Evolutionary conservation across 2,797 vertebrate species (phyloP).

Genomic region (Enteromius mattozi): DNA sequence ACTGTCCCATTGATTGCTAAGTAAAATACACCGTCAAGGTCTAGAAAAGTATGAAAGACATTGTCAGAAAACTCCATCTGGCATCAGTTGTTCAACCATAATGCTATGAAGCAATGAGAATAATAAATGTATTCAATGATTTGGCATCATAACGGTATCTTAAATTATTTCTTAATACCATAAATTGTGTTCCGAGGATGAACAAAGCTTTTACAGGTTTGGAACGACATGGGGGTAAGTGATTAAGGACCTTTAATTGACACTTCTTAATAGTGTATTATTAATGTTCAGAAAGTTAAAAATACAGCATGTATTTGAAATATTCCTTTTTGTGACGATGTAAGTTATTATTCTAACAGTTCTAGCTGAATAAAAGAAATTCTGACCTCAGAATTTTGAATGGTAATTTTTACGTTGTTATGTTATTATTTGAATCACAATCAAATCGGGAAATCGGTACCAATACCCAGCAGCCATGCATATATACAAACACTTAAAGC

Average conservation of each 20-base stretch:
- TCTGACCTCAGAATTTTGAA: not conserved
- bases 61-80: too few species aligned
- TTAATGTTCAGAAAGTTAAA: not conserved
- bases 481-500: constrained; percentile 21
- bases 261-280: not conserved
- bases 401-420: not conserved
- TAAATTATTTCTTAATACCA: too few species aligned
- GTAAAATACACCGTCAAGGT: too few species aligned
- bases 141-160: too few species aligned
- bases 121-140: too few species aligned
- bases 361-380: not conserved
- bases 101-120: too few species aligned
- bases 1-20: too few species aligned
- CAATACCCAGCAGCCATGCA: not conserved
- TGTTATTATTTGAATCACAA: not conserved
- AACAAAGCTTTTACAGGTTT: too few species aligned
- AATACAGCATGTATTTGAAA: not conserved
- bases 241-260: not conserved
- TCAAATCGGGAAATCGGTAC: not conserved
- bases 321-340: not conserved
- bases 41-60: too few species aligned
- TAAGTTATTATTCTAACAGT: not conserved
- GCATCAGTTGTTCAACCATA: too few species aligned
- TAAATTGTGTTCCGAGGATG: too few species aligned
- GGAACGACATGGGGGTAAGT: too few species aligned